Conservation (phyloP, 53 echinoderm and acorn worm genomes). For the Paracentrotus lividus region DNA sequence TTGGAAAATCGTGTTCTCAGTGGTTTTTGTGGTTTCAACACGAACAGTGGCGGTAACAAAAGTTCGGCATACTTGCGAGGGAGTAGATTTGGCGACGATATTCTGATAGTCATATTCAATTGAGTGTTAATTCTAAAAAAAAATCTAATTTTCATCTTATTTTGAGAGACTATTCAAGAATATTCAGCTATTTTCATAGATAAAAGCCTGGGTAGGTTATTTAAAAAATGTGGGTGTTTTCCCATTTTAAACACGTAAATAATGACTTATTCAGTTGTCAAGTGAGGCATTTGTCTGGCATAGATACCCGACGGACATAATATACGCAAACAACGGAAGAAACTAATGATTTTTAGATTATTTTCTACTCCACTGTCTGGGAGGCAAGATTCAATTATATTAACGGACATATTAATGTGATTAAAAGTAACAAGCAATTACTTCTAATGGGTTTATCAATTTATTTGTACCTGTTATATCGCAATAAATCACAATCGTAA, state of each 20-base stretch:
- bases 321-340: constrained; percentile 40
- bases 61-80: constrained; percentile 28
- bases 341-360: neutral
- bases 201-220: neutral
- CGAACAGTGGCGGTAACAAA: constrained; percentile 1
- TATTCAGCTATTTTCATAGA: constrained; percentile 17
- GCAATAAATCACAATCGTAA: neutral
- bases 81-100: constrained; percentile 15
- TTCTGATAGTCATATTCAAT: neutral
- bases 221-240: neutral
- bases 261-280: neutral
- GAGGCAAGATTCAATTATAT: constrained; percentile 6
- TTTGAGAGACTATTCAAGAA: neutral
- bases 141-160: neutral
- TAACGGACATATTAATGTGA: neutral
- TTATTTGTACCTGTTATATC: neutral
- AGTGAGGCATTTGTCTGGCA: neutral
- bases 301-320: neutral
- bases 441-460: neutral
- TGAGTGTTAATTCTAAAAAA: constrained; percentile 2
- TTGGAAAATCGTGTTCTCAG: neutral
- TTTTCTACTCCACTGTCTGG: neutral
- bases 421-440: constrained; percentile 19
- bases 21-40: constrained; percentile 23
- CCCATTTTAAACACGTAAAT: neutral